Base-by-base conservation (phyloP, 2,888 invertebrate genomes). In the Aplocera efformata region DNA sequence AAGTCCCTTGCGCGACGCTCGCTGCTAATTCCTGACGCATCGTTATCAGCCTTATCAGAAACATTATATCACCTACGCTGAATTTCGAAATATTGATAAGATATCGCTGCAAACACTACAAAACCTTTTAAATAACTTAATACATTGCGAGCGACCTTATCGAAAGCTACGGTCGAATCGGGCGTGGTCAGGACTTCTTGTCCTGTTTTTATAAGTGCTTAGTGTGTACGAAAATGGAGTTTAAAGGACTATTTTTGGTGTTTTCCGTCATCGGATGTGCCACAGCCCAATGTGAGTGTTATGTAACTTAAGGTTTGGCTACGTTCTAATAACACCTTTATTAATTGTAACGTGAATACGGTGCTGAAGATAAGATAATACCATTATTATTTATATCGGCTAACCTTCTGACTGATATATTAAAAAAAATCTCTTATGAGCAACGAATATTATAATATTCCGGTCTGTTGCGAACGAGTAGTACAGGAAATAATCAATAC, bases 51-150 rank as follows among this genome's bases (percentile, higher is more conserved):
- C 22, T 53, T 63, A 67, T 66, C 64, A 59, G 29, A 6, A 39
- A 45, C 52, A 58, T 67, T 71, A 66, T 67, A 79, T 79, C 79
- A 71, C 68, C 63, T 82, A 79, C 76, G 58, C 53, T 73, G 82
- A 79, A 83, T 82, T 82, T 84, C 73, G 73, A 80, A 82, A 81
- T 57, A 43, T 28, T 54, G 83, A 84, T 84, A 81, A 83, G 74
- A 76, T 75, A 74, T 27, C 42, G 39, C 53, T 42, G 37, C 53
- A 58, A 64, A 63, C 53, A 58, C 53, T 56, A 61, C 50, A 55
- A 50, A 58, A 56, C 55, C 56, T 67, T 70, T 72, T 62, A 65
- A 68, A 63, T 57, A 59, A 60, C 55, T 52, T 63, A 38, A 58
- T 54, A 43, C 60, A 68, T 60, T 62, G 48, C 51, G 54, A 49